Percentiles rank a stretch among this genome's conserved stretches.
Evolutionary conservation across 2,113 vertebrate species (phyloP).

Genomic region (Eublepharis macularius): DNA sequence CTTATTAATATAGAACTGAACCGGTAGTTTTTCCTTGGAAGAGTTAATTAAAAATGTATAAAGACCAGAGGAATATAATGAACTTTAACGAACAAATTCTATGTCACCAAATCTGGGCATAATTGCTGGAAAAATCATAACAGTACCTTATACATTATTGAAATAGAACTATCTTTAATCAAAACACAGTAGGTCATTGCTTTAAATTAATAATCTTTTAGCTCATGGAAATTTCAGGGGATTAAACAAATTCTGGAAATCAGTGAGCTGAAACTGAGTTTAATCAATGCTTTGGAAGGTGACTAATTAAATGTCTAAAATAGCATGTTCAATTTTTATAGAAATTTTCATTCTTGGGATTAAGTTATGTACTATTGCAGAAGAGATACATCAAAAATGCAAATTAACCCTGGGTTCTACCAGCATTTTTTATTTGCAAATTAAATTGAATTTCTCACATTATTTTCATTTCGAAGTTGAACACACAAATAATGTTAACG

Average conservation of each 20-base stretch:
- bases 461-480: slow-evolving; percentile 42
- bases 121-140: slow-evolving; percentile 11
- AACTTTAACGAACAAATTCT: neutral
- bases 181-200: neutral
- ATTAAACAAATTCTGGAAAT: slow-evolving; percentile 38
- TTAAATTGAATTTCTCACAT: slow-evolving; percentile 47
- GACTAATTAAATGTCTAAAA: slow-evolving; percentile 68
- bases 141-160: no score
- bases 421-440: slow-evolving; percentile 53
- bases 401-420: slow-evolving; percentile 47
- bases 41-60: neutral
- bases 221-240: slow-evolving; percentile 40
- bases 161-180: neutral
- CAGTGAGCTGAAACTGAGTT: slow-evolving; percentile 47
- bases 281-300: slow-evolving; percentile 43
- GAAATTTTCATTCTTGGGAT: slow-evolving; percentile 55
- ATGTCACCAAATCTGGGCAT: fast-evolving
- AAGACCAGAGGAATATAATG: neutral
- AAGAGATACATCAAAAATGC: slow-evolving; percentile 47
- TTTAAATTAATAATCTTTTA: slow-evolving; percentile 28
- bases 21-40: neutral
- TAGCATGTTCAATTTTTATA: slow-evolving; percentile 53
- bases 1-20: neutral
- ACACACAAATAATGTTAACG: slow-evolving; percentile 31
- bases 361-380: slow-evolving; percentile 50